A percentile compares a stretch with the other conserved stretches of the same genome.
Conservation (phyloP, 2,113 vertebrate genomes). For the Chaetodon auriga region DNA sequence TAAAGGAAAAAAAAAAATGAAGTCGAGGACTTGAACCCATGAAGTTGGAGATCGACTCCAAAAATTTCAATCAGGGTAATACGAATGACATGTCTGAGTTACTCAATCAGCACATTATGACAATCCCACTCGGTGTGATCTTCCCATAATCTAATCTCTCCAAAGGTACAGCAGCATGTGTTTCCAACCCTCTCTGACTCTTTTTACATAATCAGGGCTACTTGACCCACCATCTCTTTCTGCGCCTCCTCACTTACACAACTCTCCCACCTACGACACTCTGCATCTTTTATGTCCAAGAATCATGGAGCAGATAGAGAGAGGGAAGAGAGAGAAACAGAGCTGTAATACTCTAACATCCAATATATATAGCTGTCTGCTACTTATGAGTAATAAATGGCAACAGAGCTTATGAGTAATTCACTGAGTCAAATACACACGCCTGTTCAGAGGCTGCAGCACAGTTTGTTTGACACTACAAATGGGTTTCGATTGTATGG, state of each 20-base stretch:
- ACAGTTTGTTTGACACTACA: conserved; percentile 19
- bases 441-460: conserved; percentile 22
- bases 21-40: conserved; percentile 14
- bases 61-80: background rate
- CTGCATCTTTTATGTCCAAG: conserved; percentile 72
- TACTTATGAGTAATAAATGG: conserved; percentile 61
- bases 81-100: conserved; percentile 18
- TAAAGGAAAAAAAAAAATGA: background rate
- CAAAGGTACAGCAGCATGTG: conserved; percentile 62
- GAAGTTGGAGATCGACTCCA: background rate
- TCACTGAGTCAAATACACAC: conserved; percentile 53
- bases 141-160: conserved; percentile 55
- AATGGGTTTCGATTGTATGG: conserved; percentile 4
- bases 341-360: conserved; percentile 30
- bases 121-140: conserved; percentile 41
- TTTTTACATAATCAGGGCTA: conserved; percentile 77
- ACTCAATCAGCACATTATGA: conserved; percentile 37
- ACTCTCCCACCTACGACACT: conserved; percentile 79
- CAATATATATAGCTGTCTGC: conserved; percentile 56
- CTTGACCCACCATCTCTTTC: conserved; percentile 71
- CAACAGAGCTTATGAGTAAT: conserved; percentile 60
- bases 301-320: conserved; percentile 55
- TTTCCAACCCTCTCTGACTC: conserved; percentile 59
- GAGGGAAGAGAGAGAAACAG: conserved; percentile 20
- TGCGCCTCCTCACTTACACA: conserved; percentile 81